Evolutionary conservation across 2,888 invertebrate species (phyloP), one percentile per base, ranked within the genome.

Genomic region (Thalpophila matura): DNA sequence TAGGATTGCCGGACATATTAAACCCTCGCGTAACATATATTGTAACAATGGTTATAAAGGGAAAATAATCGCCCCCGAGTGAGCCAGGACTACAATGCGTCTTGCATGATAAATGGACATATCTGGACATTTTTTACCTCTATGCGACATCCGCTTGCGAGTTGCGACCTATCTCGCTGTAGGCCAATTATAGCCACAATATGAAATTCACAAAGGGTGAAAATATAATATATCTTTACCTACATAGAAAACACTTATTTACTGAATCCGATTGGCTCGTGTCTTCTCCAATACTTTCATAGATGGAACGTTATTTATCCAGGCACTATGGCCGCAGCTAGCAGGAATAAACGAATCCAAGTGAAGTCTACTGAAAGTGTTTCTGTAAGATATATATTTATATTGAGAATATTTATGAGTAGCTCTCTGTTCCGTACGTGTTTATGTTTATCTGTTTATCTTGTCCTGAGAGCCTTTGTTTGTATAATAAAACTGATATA

Each of bases 171-270:
- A 64, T 60, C 55, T 22, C 61, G 40, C 53, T 60, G 62, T 74
- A 68, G 49, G 69, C 65, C 79, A 76, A 81, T 84, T 84, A 81
- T 76, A 81, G 76, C 76, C 70, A 65, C 65, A 77, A 70, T 80
- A 85, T 84, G 79, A 86, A 86, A 85, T 85, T 84, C 81, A n/a
- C n/a, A 85, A 84, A 86, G 80, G 78, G 76, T 81, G 70, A 82
- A 81, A 79, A 85, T 83, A 77, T 80, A 77, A n/a, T n/a, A n/a
- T n/a, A n/a, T n/a, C n/a, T n/a, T n/a, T n/a, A n/a, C n/a, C n/a
- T n/a, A n/a, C n/a, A n/a, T n/a, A n/a, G n/a, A n/a, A n/a, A n/a
- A n/a, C n/a, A n/a, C n/a, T n/a, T 82, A 82, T 82, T 81, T 81
- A 81, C 79, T 70, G 72, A 83, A 65, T 69, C 60, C 51, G 10